phyloP scores from a whole-genome alignment of 2,113 vertebrate species.

The Myotis davidii region DNA sequence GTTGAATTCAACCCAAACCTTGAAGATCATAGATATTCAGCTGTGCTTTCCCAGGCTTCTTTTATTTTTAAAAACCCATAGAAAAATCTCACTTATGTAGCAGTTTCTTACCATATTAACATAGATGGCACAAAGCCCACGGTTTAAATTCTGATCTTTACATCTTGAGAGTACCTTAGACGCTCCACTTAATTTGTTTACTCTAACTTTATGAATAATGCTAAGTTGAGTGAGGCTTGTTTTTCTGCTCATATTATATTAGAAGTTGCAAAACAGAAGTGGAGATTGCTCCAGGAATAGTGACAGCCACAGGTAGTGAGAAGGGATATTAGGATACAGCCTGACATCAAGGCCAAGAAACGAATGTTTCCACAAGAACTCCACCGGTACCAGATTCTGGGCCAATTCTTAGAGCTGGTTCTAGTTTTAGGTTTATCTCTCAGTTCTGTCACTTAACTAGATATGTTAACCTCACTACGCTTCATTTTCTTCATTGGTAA shows the following conservation, averaged over 20 bases:
- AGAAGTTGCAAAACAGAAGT: not conserved
- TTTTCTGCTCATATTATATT: not conserved
- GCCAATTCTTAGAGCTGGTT: not conserved
- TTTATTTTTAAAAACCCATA: not conserved
- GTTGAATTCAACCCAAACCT: not conserved
- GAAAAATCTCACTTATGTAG: not conserved
- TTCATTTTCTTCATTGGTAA: not conserved
- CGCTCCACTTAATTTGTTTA: not conserved
- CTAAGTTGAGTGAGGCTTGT: not conserved
- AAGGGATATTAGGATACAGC: not conserved
- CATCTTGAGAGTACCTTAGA: not conserved
- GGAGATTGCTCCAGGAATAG: not conserved
- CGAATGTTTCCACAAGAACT: not conserved
- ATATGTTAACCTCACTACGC: not conserved
- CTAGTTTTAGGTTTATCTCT: not conserved
- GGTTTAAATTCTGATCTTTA: not conserved
- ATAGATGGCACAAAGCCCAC: not conserved
- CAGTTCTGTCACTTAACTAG: not conserved
- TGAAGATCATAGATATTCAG: not conserved
- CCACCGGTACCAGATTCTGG: fast-evolving
- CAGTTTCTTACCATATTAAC: not conserved
- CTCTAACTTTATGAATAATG: not conserved
- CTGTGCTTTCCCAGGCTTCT: not conserved
- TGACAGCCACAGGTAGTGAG: not conserved
- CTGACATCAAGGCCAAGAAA: not conserved